Conservation (phyloP, 2,113 vertebrate genomes). For the Ramphastos sulfuratus region DNA sequence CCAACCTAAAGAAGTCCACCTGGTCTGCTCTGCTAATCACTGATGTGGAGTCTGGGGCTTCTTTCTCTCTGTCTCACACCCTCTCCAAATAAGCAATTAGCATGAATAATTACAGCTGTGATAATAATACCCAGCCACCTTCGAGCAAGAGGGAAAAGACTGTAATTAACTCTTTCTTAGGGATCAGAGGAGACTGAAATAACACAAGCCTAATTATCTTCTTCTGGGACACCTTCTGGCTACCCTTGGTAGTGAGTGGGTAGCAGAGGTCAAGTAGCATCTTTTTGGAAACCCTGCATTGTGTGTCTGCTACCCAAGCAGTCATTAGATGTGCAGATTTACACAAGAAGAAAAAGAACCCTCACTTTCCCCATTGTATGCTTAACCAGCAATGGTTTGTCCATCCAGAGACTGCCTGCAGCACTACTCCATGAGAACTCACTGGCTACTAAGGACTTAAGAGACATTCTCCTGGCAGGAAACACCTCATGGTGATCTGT, state of each 20-base stretch:
- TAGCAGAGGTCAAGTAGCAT: neutral
- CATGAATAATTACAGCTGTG: conserved; percentile 75
- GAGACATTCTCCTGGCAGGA: neutral
- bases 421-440: rapidly evolving
- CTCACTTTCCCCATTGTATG: neutral
- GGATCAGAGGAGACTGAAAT: conserved; percentile 53
- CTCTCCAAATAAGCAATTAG: conserved; percentile 74
- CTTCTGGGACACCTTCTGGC: neutral
- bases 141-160: conserved; percentile 66
- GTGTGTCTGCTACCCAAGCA: neutral
- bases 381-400: neutral
- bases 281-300: neutral
- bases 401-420: neutral
- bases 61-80: conserved; percentile 1
- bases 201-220: conserved; percentile 11
- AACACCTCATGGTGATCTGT: rapidly evolving
- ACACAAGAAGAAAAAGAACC: neutral
- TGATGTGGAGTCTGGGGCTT: neutral
- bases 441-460: neutral
- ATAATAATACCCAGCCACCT: conserved; percentile 70
- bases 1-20: conserved; percentile 17
- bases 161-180: conserved; percentile 75
- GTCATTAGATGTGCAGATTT: neutral
- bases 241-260: neutral
- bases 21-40: conserved; percentile 26